Base-by-base conservation (phyloP, 2,797 vertebrate species). In the Malurus leucopterus region DNA sequence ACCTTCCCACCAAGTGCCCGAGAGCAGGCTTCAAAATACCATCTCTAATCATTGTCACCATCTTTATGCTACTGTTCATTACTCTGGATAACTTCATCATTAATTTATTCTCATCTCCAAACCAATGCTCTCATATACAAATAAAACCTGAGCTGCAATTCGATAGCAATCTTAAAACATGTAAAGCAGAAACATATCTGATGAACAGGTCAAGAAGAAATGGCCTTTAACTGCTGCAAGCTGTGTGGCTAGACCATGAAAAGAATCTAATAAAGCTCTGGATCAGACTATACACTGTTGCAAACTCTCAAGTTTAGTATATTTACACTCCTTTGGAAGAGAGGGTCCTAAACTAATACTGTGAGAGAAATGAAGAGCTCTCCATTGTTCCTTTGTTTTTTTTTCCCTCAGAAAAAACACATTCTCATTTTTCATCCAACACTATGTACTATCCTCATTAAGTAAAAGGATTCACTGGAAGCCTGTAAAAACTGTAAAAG, bases 11-110 rank as follows among this genome's bases (percentile, higher is more conserved):
- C 3, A 2, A 41, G 22, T 15, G 29, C 13, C 17, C 2, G 9
- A 65, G 29, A 54, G 13, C 8, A 40, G 24, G 32, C 16, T 86
- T 77, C 57, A 58, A 76, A 70, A 58, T 20, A 57, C 16, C 4
- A 0, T 13, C 62, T 47, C 70, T 40, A 62, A 47, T n/a, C n/a
- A 43, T 1, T 3, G 0, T 19, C 51, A 44, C 8, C 0, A 1
- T 30, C 41, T 77, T 29, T 23, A 27, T 41, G 16, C 27, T 49
- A 20, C 26, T n/a, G 9, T 30, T 58, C 5, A 0, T 43, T 62
- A 22, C 23, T 79, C 20, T 26, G 23, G 10, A 14, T 50, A 70
- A 51, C 5, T 32, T 73, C 2, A 57, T 27, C 21, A 26, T 15
- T 44, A 15, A 78, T 68, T 75, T 62, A 61, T 75, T 59, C 64